Evolutionary conservation across 2,797 vertebrate genomes (phyloP).

Genomic region (Vireo griseus): DNA sequence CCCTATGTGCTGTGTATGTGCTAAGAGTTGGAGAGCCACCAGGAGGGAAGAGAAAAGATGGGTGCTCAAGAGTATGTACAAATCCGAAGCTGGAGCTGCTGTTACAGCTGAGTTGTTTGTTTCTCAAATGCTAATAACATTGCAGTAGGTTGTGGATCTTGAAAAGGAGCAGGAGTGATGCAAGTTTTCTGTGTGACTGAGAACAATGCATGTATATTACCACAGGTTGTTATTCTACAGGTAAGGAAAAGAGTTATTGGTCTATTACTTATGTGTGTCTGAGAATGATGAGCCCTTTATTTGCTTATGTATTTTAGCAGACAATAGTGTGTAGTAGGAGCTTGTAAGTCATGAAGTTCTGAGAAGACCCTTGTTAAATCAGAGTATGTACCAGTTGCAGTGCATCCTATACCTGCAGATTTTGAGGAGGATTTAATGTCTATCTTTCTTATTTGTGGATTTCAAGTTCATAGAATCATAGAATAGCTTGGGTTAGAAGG

Average conservation of each 20-base stretch:
- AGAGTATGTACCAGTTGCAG: not conserved
- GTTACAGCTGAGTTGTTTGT: not conserved
- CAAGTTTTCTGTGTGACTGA: not conserved
- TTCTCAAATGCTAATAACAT: not conserved
- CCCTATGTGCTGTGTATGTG: accelerated
- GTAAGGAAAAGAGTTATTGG: not conserved
- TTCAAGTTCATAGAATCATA: not conserved
- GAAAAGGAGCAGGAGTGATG: not conserved
- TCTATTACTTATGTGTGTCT: not conserved
- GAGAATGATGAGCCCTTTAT: not conserved
- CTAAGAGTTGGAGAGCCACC: not conserved
- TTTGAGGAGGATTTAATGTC: not conserved
- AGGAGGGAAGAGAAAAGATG: not conserved
- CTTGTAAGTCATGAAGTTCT: not conserved
- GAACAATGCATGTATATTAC: not conserved
- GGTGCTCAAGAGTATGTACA: not conserved
- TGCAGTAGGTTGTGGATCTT: not conserved
- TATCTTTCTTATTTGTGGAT: not conserved
- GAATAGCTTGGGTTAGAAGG: not conserved
- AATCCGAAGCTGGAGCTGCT: not conserved
- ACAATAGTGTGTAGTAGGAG: not conserved
- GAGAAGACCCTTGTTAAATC: not conserved
- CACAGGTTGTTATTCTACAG: not conserved
- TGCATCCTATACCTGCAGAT: not conserved
- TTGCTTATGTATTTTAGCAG: not conserved